A percentile compares a stretch with the other conserved stretches of the same genome.
Conservation (phyloP, 2,113 vertebrate genomes). For the Pristiophorus japonicus region DNA sequence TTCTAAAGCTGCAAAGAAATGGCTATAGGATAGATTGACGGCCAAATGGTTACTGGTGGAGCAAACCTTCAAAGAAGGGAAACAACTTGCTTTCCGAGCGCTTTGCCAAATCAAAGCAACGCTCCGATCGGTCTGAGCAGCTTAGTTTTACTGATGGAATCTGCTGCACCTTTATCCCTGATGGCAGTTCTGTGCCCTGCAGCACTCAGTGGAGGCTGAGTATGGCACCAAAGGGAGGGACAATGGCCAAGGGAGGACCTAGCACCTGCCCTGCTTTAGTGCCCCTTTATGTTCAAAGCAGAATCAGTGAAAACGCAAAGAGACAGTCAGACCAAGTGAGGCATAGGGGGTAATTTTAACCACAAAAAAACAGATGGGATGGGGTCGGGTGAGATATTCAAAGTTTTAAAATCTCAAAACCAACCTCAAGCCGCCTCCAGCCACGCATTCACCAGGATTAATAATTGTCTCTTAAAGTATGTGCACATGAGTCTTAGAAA, state of each 20-base stretch:
- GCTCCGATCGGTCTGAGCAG: background rate
- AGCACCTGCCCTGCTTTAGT: background rate
- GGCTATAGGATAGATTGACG: background rate
- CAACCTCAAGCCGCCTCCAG: too few relatives aligned
- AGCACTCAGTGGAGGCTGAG: background rate
- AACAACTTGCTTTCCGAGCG: background rate
- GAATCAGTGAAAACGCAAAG: background rate
- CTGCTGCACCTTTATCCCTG: background rate
- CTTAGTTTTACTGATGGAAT: background rate
- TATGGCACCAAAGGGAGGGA: background rate
- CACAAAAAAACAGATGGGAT: too few relatives aligned
- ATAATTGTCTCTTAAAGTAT: too few relatives aligned
- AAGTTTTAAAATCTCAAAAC: too few relatives aligned
- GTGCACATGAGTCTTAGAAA: too few relatives aligned
- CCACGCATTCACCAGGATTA: too few relatives aligned
- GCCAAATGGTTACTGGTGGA: background rate
- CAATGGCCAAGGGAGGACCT: background rate
- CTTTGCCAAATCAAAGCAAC: background rate
- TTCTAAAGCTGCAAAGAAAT: background rate
- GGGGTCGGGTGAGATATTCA: too few relatives aligned
- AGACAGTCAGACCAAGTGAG: background rate
- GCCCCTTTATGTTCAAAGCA: background rate
- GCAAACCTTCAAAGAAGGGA: background rate
- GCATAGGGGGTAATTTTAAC: too few relatives aligned
- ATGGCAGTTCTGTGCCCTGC: background rate